phyloP scores from a whole-genome alignment of 1,140 invertebrate genomes.

The Drosophila parabipectinata region DNA sequence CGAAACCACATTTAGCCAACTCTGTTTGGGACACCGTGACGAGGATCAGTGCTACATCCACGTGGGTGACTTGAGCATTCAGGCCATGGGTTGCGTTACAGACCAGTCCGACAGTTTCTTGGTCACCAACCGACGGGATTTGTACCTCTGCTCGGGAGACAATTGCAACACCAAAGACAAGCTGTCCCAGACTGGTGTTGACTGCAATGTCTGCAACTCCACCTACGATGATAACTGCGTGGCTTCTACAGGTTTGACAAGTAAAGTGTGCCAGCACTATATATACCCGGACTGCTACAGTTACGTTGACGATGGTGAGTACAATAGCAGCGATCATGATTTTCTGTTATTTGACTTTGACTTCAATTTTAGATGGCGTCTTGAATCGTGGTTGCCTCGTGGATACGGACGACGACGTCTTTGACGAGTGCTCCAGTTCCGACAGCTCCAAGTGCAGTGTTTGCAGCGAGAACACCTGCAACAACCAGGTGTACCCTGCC shows the following conservation, averaged over 20 bases:
- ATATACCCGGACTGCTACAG: conserved; percentile 57
- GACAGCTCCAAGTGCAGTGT: conserved; percentile 39
- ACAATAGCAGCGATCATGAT: background rate
- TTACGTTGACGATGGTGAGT: conserved; percentile 49
- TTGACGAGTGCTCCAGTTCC: conserved; percentile 56
- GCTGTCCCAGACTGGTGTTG: background rate
- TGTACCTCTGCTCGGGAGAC: conserved; percentile 58
- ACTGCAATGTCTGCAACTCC: conserved; percentile 54
- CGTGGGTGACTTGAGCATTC: conserved; percentile 43
- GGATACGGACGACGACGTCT: conserved; percentile 54
- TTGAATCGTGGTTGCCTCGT: conserved; percentile 64
- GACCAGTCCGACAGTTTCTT: conserved; percentile 49
- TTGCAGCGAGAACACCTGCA: conserved; percentile 58
- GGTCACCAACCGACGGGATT: conserved; percentile 31
- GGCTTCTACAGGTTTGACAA: fast-evolving
- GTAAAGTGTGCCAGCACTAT: conserved; percentile 38
- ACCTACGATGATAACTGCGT: conserved; percentile 31
- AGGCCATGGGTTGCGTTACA: conserved; percentile 67
- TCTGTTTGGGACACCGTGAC: conserved; percentile 50
- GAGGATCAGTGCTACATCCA: conserved; percentile 72
- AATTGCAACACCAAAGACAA: conserved; percentile 67
- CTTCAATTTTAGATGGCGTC: conserved; percentile 44
- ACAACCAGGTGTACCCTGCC: conserved; percentile 51
- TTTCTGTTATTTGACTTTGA: background rate
- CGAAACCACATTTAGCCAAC: background rate